Evolutionary conservation across 2,113 vertebrate genomes (phyloP).

Genomic region (Eira barbara): DNA sequence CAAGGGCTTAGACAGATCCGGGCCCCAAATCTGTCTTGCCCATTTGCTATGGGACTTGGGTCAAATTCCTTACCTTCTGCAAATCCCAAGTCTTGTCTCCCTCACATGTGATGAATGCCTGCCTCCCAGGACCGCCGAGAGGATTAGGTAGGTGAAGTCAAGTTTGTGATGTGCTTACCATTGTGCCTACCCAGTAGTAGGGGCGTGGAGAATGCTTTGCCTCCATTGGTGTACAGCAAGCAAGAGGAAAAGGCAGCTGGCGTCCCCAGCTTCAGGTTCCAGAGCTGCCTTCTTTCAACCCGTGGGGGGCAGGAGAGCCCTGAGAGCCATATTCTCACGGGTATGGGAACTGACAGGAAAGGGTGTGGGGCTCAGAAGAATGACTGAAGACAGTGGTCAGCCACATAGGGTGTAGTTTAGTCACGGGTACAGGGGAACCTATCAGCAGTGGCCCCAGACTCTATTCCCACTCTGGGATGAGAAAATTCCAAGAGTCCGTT

Average conservation of each 20-base stretch:
- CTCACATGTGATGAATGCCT: neutral
- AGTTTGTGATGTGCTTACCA: neutral
- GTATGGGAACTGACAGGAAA: neutral
- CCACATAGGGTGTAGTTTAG: slow-evolving; percentile 30
- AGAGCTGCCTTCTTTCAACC: neutral
- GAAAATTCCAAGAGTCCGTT: slow-evolving; percentile 47
- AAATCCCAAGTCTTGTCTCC: neutral
- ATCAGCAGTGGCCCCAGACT: slow-evolving; percentile 26
- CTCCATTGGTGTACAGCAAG: neutral
- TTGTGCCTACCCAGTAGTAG: neutral
- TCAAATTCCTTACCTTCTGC: neutral
- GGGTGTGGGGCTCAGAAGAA: neutral
- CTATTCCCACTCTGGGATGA: slow-evolving; percentile 39
- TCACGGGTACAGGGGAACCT: neutral
- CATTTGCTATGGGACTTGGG: neutral
- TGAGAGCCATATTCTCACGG: neutral
- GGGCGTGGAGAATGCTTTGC: neutral
- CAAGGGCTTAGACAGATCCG: neutral
- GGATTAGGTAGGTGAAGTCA: neutral
- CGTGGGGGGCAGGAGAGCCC: neutral
- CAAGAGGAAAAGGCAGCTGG: neutral
- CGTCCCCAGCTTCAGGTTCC: neutral
- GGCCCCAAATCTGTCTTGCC: neutral
- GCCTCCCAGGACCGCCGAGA: neutral
- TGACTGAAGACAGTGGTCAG: neutral